phyloP scores from a whole-genome alignment of 2,888 invertebrate species.

The Lepidochitona cinerea region DNA sequence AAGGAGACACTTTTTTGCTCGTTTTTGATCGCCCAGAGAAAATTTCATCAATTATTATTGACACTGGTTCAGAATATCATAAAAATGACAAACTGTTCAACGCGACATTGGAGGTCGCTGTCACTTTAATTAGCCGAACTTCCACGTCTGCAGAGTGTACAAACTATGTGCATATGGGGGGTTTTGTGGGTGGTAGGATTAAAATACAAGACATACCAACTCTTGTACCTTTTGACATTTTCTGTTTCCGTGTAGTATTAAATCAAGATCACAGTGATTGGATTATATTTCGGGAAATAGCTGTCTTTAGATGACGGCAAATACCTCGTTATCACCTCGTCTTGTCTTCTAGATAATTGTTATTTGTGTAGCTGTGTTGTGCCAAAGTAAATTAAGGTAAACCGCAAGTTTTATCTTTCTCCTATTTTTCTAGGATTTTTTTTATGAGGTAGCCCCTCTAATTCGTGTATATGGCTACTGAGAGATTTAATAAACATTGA shows the following conservation, averaged over 20 bases:
- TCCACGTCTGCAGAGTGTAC: constrained; percentile 32
- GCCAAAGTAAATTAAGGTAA: no score
- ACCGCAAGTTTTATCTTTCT: no score
- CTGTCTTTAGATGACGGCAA: constrained; percentile 53
- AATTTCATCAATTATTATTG: constrained; percentile 56
- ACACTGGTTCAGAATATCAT: constrained; percentile 58
- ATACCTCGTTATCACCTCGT: no score
- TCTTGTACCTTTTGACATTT: constrained; percentile 47
- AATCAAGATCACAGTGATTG: constrained; percentile 63
- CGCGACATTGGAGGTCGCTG: constrained; percentile 53
- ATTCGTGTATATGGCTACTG: no score
- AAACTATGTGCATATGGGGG: constrained; percentile 35
- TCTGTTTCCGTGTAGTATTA: constrained; percentile 65
- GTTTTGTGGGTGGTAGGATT: constrained; percentile 57
- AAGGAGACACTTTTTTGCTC: constrained; percentile 61
- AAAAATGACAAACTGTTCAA: constrained; percentile 51
- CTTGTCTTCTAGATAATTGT: no score
- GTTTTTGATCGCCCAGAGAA: constrained; percentile 57
- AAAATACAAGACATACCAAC: constrained; percentile 42
- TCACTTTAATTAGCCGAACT: constrained; percentile 32
- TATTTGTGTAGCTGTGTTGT: no score
- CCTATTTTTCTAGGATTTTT: no score
- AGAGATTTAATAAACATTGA: no score
- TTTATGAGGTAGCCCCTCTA: no score
- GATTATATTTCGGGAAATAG: constrained; percentile 68